Conservation (phyloP, 2,797 vertebrate species). For the Neosilurus hyrtlii region DNA sequence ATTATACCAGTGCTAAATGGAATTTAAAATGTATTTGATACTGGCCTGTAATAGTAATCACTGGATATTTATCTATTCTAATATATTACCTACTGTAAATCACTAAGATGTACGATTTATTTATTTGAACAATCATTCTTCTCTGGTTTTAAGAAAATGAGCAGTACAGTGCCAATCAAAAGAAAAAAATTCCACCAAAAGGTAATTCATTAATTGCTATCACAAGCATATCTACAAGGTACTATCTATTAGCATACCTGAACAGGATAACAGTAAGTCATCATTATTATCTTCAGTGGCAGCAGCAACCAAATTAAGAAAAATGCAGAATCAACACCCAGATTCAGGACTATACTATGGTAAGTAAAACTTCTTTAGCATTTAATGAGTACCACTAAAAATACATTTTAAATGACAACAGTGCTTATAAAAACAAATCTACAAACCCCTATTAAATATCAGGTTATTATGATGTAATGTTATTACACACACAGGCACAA, state of each 20-base stretch:
- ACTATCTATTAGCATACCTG: background rate
- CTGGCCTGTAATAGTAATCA: background rate
- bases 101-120: background rate
- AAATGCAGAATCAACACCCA: constrained; percentile 6
- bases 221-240: background rate
- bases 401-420: background rate
- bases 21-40: background rate
- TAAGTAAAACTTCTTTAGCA: constrained; percentile 22
- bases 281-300: background rate
- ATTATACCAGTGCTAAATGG: background rate
- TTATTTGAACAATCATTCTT: background rate
- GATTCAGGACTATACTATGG: constrained; percentile 45
- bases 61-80: background rate
- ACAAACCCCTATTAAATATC: background rate
- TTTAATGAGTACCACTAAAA: background rate
- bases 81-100: background rate
- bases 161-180: constrained; percentile 28
- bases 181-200: constrained; percentile 6
- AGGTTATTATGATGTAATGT: background rate
- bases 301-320: constrained; percentile 22
- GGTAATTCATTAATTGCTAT: constrained; percentile 31
- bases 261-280: background rate
- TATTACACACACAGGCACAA: too few species aligned
- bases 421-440: background rate
- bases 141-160: constrained; percentile 50